A percentile compares a stretch with the other conserved stretches of the same genome.
phyloP scores from a whole-genome alignment of 2,113 vertebrate genomes.

The Aepyceros melampus region DNA sequence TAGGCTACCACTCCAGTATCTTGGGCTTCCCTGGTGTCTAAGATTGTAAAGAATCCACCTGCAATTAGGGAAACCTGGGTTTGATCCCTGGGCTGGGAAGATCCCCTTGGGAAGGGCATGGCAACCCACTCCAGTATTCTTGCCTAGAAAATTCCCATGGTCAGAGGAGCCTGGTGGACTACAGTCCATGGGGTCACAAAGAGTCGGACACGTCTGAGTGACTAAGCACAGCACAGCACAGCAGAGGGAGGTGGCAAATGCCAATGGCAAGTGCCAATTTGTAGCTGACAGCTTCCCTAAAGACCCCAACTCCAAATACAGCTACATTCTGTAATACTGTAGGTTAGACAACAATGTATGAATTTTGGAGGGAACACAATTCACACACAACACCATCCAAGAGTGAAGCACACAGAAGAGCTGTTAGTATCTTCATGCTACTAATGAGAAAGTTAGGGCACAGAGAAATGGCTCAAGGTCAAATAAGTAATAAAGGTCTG shows the following conservation, averaged over 20 bases:
- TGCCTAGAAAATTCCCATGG: background rate
- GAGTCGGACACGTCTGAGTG: rapidly evolving
- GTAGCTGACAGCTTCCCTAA: background rate
- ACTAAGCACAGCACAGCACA: background rate
- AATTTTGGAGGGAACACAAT: background rate
- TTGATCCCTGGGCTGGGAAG: background rate
- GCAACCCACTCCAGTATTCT: background rate
- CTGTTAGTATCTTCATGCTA: background rate
- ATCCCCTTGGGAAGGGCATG: background rate
- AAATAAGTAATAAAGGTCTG: background rate
- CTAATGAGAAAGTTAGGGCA: background rate
- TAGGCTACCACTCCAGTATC: background rate
- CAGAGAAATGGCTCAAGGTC: background rate
- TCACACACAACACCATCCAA: background rate
- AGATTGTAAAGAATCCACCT: background rate
- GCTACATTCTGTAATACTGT: background rate
- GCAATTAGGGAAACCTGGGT: background rate
- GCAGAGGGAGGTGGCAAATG: background rate
- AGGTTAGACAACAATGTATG: rapidly evolving
- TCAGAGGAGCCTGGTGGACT: background rate
- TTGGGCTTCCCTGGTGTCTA: background rate
- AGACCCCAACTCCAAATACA: background rate
- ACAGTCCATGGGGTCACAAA: background rate
- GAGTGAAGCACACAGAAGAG: background rate
- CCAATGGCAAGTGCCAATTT: background rate